Base-by-base conservation (phyloP, 2,888 invertebrate genomes). In the Xylota sylvarum region DNA sequence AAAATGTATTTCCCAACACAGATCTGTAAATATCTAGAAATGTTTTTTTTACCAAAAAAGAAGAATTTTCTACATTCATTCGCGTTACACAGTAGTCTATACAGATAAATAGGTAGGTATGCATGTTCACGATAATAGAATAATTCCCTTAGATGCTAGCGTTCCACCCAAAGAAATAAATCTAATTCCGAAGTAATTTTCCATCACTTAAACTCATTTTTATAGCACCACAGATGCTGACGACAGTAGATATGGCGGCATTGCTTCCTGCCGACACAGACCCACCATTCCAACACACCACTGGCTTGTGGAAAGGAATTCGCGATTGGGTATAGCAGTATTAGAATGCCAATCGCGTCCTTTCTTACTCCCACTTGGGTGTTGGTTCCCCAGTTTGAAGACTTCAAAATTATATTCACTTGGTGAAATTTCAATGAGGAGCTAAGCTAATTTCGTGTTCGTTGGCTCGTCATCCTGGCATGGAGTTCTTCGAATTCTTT, bases 101-200 rank as follows among this genome's bases (percentile, higher is more conserved):
- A 67, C 37, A 52, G 30, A 64, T 64, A 32, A 37, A 64, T 43
- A 40, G 2, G 35, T 43, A 40, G 2, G 35, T 55, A 23, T 52
- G 32, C 35, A 43, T 79, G 50, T 55, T 50, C 14, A 40, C 6
- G 64, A 55, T 80, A 80, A 80, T 80, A 30, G 37, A 65, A 80
- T 80, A 80, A 80, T 80, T 73, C 48, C 46, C 30, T 65, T 55
- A 73, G 79, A 73, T 17, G 60, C 12, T 50, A 43, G 73, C 48
- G 50, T 72, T 72, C 27, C 64, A 30, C 64, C 56, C 72, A 72
- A 73, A 60, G 58, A 73, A 60, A 84, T 84, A 84, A 88, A 88
- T 88, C 86, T 85, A 88, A 88, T 88, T 88, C 64, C 83, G 56
- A 65, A 86, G 88, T 88, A 88, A 88, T 88, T 88, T 88, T 88